phyloP scores from a whole-genome alignment of 2,113 vertebrate species.

The Chaenocephalus aceratus region DNA sequence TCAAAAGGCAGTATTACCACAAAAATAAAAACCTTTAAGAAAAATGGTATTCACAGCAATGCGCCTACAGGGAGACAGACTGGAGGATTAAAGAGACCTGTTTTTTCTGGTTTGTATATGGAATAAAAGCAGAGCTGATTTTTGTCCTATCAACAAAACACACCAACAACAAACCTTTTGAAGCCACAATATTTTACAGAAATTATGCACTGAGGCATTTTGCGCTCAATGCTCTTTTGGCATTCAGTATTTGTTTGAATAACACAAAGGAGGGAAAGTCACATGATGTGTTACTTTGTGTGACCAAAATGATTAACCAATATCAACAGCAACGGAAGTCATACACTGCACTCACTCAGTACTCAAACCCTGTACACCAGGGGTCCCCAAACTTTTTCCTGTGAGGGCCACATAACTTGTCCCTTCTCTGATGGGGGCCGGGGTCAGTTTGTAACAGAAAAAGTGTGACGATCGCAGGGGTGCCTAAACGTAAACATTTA shows the following conservation, averaged over 20 bases:
- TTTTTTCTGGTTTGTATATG: conserved; percentile 30
- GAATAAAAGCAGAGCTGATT: conserved; percentile 37
- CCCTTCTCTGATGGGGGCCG: too few species aligned
- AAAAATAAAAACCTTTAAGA: conserved; percentile 19
- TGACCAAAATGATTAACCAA: conserved; percentile 40
- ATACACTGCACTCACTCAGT: conserved; percentile 7
- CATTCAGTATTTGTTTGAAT: conserved; percentile 53
- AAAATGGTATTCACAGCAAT: conserved; percentile 35
- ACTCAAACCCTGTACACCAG: not conserved
- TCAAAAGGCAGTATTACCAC: conserved; percentile 34
- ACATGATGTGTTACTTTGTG: conserved; percentile 41
- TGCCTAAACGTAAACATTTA: too few species aligned
- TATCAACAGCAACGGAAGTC: conserved; percentile 23
- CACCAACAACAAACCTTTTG: conserved; percentile 45
- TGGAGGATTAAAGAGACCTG: conserved; percentile 35
- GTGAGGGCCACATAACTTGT: too few species aligned
- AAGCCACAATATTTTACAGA: conserved; percentile 39
- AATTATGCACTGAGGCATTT: conserved; percentile 33
- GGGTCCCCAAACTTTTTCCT: too few species aligned
- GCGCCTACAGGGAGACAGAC: conserved; percentile 32
- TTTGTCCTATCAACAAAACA: conserved; percentile 25
- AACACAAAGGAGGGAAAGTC: conserved; percentile 33
- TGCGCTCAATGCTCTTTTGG: conserved; percentile 17
- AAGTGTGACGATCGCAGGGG: too few species aligned
- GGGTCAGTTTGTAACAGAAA: too few species aligned